Base-by-base conservation (phyloP, 2,888 invertebrate genomes). In the Alviniconcha strummeri region DNA sequence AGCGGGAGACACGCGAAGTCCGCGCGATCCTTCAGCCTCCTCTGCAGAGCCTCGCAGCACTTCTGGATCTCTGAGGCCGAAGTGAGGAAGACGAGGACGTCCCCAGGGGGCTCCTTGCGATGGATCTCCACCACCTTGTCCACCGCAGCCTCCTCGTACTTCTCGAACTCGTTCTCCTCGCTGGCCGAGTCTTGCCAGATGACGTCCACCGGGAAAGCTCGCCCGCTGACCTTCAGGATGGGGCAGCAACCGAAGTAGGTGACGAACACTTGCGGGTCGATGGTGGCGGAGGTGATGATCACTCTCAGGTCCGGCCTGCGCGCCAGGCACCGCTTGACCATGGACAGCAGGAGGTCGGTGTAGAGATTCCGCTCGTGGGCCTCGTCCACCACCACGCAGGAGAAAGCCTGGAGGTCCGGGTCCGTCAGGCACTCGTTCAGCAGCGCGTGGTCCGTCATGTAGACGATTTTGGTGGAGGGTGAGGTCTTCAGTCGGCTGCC, bases 11-110 rank as follows among this genome's bases (percentile, higher is more conserved):
- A 89, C 19, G 85, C 72, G 72, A 85, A 88, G 81, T 88, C 85
- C 13, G 83, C 89, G 81, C 79, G 82, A 17, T 74, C 77, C 71
- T 79, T 75, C 17, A 88, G 13, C 13, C n/a, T 69, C 69, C 84
- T 82, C 74, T 85, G 64, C 13, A 90, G 87, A 75, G 84, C 84
- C 36, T 88, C 87, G 72, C 89, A 88, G 77, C 93, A 92, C 80
- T 89, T 89, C 72, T 92, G 91, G 15, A 91, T 92, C 85, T 93
- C 94, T 55, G 89, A 60, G 15, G 90, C 90, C 19, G 92, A 87
- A 7, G 93, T 91, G 17, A 93, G 84, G 87, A 94, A 94, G 0
- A 94, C 94, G 5, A 94, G 90, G 78, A 94, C 91, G 85, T 94
- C 93, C 8, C 94, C 94, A n/a, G 79, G 60, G 13, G 75, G 81